Conservation (phyloP, 1,140 invertebrate genomes). For the Odontomachus brunneus region DNA sequence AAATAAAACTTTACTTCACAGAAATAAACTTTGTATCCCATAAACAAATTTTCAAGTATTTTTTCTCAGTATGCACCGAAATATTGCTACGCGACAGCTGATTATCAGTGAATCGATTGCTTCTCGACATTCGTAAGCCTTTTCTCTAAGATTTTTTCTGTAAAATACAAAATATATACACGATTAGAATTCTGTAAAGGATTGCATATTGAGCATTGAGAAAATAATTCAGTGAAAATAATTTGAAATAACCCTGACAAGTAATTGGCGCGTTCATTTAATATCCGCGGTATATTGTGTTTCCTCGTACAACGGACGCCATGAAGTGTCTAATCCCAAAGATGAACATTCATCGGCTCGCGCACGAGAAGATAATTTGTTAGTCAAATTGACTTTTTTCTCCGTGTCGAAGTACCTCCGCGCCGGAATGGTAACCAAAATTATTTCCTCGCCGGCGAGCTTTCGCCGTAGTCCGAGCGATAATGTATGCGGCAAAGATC, state of each 20-base stretch:
- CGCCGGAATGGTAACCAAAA: background rate
- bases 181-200: too few species aligned
- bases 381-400: slow-evolving; percentile 27
- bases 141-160: too few species aligned
- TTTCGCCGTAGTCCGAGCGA: slow-evolving; percentile 64
- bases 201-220: background rate
- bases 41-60: too few species aligned
- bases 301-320: background rate
- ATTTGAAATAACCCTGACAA: background rate
- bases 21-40: too few species aligned
- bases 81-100: too few species aligned
- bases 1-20: too few species aligned
- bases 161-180: too few species aligned
- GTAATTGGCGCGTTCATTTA: background rate
- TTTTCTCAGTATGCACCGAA: too few species aligned
- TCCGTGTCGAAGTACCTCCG: background rate
- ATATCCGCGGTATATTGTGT: background rate
- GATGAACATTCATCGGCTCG: background rate
- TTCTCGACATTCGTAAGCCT: too few species aligned
- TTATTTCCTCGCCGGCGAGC: slow-evolving; percentile 46
- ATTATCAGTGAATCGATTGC: too few species aligned
- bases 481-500: slow-evolving; percentile 83
- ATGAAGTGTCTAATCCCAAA: background rate
- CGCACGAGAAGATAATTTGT: background rate
- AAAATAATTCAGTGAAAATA: background rate